Evolutionary conservation across 1,140 invertebrate species (phyloP).

Genomic region (Zophobas morio): DNA sequence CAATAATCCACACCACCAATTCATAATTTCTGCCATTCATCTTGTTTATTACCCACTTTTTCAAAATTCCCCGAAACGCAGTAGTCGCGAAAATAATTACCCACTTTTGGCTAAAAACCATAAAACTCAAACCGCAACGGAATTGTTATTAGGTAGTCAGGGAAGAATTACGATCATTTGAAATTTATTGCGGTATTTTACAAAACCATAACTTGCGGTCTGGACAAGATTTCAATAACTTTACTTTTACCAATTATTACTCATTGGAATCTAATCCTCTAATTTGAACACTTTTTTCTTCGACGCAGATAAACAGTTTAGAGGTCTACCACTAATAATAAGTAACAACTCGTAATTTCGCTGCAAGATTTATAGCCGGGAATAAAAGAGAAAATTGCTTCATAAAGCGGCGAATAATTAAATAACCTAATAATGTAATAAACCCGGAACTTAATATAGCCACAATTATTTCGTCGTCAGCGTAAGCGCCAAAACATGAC

Average conservation of each 20-base stretch:
- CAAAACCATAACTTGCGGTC: conserved; percentile 29
- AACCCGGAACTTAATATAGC: not conserved
- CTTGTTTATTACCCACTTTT: too few species aligned
- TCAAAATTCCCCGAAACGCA: conserved; percentile 27
- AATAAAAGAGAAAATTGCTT: too few species aligned
- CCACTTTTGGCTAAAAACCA: conserved; percentile 17
- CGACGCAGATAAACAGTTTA: too few species aligned
- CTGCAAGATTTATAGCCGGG: too few species aligned
- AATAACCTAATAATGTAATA: too few species aligned
- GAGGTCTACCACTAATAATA: too few species aligned
- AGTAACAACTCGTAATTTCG: not conserved
- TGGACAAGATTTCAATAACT: conserved; percentile 35
- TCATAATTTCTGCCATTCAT: too few species aligned
- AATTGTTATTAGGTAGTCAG: conserved; percentile 26
- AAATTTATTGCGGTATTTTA: conserved; percentile 29
- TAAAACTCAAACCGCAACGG: conserved; percentile 30
- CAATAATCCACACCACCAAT: too few species aligned
- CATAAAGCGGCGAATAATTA: too few species aligned
- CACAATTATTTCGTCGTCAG: conserved; percentile 4
- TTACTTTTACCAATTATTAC: conserved; percentile 40
- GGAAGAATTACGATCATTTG: conserved; percentile 32
- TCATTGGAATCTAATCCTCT: not conserved
- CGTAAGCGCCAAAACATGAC: conserved; percentile 4
- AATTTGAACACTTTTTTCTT: too few species aligned
- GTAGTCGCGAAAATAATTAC: not conserved